These are phyloP conservation scores for Pelobates fuscus DNA, from an alignment of 2,113 vertebrate species.

Conservation along the genomic window DNA sequence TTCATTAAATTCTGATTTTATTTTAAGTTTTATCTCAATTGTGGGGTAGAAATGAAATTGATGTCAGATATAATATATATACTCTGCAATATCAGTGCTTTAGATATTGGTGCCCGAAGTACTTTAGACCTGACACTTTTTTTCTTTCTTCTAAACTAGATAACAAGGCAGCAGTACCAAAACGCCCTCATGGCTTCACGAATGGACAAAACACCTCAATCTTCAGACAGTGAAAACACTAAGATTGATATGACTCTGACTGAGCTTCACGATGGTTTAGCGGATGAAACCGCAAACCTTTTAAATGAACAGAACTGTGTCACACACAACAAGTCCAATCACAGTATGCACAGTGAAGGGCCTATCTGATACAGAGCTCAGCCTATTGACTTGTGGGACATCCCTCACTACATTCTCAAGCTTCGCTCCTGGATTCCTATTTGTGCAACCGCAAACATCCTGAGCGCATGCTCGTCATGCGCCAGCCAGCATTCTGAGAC, in stretches of 20 bases:
- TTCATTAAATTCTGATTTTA: too few species aligned
- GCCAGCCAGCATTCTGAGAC: conserved; percentile 74
- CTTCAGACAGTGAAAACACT: conserved; percentile 95
- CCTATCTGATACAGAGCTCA: conserved; percentile 76
- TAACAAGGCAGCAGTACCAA: conserved; percentile 98
- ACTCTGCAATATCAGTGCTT: too few species aligned
- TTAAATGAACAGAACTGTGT: conserved; percentile 97
- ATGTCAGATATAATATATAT: too few species aligned
- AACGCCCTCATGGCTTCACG: conserved; percentile 97
- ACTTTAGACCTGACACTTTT: too few species aligned
- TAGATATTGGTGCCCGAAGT: too few species aligned
- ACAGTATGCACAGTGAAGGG: conserved; percentile 92
- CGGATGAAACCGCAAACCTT: conserved; percentile 88
- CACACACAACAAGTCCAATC: conserved; percentile 89
- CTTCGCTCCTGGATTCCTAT: conserved; percentile 54
- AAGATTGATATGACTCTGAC: conserved; percentile 96
- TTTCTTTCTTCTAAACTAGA: conserved; percentile 66
- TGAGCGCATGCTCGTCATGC: conserved; percentile 64
- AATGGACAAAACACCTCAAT: conserved; percentile 98
- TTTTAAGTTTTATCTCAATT: too few species aligned
- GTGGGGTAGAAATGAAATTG: too few species aligned
- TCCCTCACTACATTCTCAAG: conserved; percentile 40
- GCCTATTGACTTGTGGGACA: conserved; percentile 24
- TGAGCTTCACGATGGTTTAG: conserved; percentile 88
- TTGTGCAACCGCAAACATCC: conserved; percentile 55